These are phyloP conservation scores for Capitulum mitella DNA, from an alignment of 2,888 invertebrate species.

Conservation along the genomic window DNA sequence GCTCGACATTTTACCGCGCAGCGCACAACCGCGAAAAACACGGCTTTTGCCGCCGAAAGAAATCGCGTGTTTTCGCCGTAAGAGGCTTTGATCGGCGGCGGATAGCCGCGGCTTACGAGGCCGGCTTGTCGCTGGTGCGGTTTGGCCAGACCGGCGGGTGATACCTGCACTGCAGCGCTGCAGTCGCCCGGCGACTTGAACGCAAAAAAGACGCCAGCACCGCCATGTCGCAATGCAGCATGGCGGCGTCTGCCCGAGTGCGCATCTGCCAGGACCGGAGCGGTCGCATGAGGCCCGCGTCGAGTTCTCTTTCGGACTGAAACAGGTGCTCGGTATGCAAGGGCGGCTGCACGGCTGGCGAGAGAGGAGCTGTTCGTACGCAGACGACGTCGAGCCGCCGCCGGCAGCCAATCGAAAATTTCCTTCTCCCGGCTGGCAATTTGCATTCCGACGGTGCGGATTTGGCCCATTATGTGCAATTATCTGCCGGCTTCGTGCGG, in stretches of 20 bases:
- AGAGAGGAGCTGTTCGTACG: background rate
- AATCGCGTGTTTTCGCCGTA: too few relatives aligned
- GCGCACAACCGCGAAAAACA: too few relatives aligned
- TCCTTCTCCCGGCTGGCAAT: background rate
- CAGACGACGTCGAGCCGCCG: background rate
- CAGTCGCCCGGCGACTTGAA: background rate
- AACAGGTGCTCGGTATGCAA: background rate
- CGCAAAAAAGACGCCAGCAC: background rate
- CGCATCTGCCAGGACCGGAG: too few relatives aligned
- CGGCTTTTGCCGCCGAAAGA: too few relatives aligned
- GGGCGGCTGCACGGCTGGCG: background rate
- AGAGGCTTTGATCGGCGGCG: too few relatives aligned
- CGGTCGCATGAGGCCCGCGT: too few relatives aligned
- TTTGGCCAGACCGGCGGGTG: background rate
- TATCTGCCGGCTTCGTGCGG: background rate
- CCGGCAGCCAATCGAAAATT: background rate
- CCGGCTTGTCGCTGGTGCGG: too few relatives aligned
- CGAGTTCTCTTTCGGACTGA: background rate
- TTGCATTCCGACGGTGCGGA: background rate
- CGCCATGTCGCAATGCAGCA: background rate
- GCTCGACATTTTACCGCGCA: too few relatives aligned
- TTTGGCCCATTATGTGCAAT: background rate
- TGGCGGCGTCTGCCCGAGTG: too few relatives aligned
- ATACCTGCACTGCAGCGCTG: background rate
- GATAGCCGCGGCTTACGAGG: too few relatives aligned